Evolutionary conservation across 2,888 invertebrate genomes (phyloP), one percentile per base, ranked within the genome.

Genomic region (Carterocephalus palaemon): DNA sequence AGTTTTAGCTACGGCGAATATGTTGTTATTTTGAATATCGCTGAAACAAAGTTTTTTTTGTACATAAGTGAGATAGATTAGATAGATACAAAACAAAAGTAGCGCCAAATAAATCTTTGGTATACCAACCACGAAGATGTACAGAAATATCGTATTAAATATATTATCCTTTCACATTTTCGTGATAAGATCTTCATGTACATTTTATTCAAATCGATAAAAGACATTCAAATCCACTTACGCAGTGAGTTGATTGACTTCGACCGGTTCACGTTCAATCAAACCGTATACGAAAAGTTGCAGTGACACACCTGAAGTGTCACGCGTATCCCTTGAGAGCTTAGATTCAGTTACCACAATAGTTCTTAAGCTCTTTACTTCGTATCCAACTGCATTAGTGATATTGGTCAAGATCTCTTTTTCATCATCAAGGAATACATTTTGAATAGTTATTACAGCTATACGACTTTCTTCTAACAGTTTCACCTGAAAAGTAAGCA

Each of bases 401-500:
- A 88, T 47, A 33, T 66, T 54, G 19, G 56, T 47, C 36, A 88
- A 48, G 46, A 85, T 63, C 33, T 47, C 40, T 15, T 49, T 50
- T 59, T 84, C 76, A 45, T 85, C 72, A 52, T 88, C 81, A 48
- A 84, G 54, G 53, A 85, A 77, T 36, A 75, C 72, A 53, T 81
- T 61, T 57, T 60, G 62, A 12, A 88, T 53, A 9, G 77, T 81
- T 8, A 88, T 50, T 3, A 88, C 77, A 1, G 74, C 76, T 48
- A 88, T 81, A 49, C 87, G 72, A 43, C 67, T 64, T 23, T 65
- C 54, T 33, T 79, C 65, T 50, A 88, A 59, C 19, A 85, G 58
- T 63, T 77, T 82, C 16, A 88, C 81, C 88, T 88, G 62, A 43
- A 79, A 81, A 57, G 45, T 57, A 37, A n/a, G n/a, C n/a, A n/a